Evolutionary conservation across 2,888 invertebrate species (phyloP), one percentile per base, ranked within the genome.

Genomic region (Pyrocoelia pectoralis): DNA sequence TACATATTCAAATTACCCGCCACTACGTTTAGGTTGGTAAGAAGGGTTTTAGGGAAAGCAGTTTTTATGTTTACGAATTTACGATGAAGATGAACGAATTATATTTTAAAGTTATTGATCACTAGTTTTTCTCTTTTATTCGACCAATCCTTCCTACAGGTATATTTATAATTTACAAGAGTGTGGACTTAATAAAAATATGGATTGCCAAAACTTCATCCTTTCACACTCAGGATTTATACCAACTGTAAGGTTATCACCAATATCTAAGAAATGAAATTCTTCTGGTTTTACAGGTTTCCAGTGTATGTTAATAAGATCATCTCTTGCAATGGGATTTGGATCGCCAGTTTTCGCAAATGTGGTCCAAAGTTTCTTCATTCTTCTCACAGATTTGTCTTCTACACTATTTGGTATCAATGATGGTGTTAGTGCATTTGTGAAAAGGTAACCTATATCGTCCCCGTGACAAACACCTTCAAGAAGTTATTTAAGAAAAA

Each of bases 381-480:
- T 65, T 33, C 73, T 68, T 15, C 62, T 56, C 9, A 73, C 53
- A 6, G 69, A 60, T 18, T 62, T 67, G 10, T 70, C 68, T 68
- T 74, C 73, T 3, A 68, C 10, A 48, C 72, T 68, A 5, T 61
- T 57, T 8, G 67, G 56, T 0, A 65, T 63, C 8, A 72, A 64
- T 38, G 49, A 28, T 3, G 72, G 71, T 0, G 70, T 68, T 5
- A 61, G 17, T 5, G 55, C 33, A 43, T 59, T 68, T 58, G 72
- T 72, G 61, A 76, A 77, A 10, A 77, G 55, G 51, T 77, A 76
- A 4, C 73, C 73, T 12, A 77, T 52, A 4, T 77, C 76, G 64
- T 76, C 77, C 18, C 67, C 73, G 61, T 76, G 76, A 38, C 68
- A 68, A 3, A 68, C 73, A 24, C 75, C 76, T 74, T 61, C 51